phyloP scores from a whole-genome alignment of 2,888 invertebrate species.

The Micoletzkya japonica region DNA sequence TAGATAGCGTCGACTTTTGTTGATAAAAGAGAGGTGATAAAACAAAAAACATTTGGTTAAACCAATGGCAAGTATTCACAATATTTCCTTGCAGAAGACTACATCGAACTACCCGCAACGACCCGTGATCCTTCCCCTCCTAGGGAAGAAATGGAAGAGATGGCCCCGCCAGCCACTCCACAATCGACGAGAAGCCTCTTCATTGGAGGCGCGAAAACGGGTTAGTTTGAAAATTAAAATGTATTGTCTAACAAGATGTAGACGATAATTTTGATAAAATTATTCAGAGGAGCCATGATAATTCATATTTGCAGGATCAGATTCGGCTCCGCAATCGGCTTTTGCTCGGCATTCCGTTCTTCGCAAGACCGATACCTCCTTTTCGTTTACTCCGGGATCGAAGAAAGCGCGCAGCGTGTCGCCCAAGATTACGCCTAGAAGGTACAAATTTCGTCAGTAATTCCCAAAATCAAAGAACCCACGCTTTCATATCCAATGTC shows the following conservation, averaged over 20 bases:
- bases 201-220: too few species aligned
- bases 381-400: conserved; percentile 35
- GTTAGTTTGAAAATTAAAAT: too few species aligned
- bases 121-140: conserved; percentile 15
- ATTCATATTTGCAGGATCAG: too few species aligned
- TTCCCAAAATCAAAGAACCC: too few species aligned
- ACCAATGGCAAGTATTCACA: not conserved
- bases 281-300: too few species aligned
- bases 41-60: not conserved
- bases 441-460: too few species aligned
- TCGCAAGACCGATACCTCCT: conserved; percentile 45
- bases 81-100: not conserved
- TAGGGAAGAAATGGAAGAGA: too few species aligned
- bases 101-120: conserved; percentile 11
- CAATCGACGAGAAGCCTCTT: too few species aligned
- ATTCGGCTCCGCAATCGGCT: conserved; percentile 30
- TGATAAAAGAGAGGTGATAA: not conserved
- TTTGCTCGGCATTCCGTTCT: conserved; percentile 41
- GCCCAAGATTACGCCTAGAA: not conserved
- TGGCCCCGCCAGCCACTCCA: too few species aligned
- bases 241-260: too few species aligned
- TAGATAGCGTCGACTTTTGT: not conserved
- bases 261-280: too few species aligned
- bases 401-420: not conserved
- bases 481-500: not conserved